Evolutionary conservation across 2,797 vertebrate genomes (phyloP).

Genomic region (Halcyon badia): DNA sequence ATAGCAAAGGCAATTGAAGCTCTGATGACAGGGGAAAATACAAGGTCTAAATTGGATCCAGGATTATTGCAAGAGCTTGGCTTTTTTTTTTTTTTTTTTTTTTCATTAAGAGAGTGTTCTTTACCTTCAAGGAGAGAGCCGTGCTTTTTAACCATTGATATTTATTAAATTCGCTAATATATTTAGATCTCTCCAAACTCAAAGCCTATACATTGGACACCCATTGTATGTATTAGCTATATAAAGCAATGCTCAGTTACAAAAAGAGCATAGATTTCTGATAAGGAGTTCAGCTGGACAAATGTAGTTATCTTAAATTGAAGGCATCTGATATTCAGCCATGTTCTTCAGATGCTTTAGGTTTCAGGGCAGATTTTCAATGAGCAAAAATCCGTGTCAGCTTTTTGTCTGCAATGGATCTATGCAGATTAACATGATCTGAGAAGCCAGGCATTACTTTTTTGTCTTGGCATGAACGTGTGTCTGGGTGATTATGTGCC

Average conservation of each 20-base stretch:
- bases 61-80: constrained; percentile 27
- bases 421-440: neutral
- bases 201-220: neutral
- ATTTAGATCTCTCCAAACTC: constrained; percentile 8
- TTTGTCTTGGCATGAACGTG: neutral
- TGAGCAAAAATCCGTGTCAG: neutral
- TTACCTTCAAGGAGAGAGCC: constrained; percentile 29
- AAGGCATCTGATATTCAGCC: neutral
- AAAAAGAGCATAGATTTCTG: neutral
- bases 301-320: neutral
- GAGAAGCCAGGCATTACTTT: neutral
- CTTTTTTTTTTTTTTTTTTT: neutral
- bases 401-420: neutral
- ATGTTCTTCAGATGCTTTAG: neutral
- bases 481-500: neutral
- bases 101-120: constrained; percentile 50
- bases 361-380: constrained; percentile 7
- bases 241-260: neutral
- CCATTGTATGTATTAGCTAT: neutral
- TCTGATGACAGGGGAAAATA: constrained; percentile 9
- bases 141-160: neutral
- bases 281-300: neutral
- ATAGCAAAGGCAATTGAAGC: constrained; percentile 43
- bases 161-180: constrained; percentile 8
- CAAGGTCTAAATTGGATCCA: constrained; percentile 40